These are phyloP conservation scores for Lepidochitona cinerea DNA, from an alignment of 2,888 invertebrate genomes.

Conservation along the genomic window DNA sequence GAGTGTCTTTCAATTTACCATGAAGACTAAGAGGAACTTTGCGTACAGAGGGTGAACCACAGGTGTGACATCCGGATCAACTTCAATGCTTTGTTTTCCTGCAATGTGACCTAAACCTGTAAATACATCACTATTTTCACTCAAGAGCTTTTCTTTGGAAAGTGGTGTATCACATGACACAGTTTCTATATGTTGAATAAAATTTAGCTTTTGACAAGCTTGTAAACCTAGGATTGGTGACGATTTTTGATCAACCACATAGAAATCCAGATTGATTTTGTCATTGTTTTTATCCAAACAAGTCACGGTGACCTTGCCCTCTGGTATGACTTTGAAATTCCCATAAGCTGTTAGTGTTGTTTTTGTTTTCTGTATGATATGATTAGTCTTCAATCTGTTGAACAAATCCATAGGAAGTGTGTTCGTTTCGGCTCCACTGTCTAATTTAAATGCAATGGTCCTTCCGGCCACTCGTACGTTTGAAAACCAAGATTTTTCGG, in stretches of 20 bases:
- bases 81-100: background rate
- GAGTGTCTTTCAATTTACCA: background rate
- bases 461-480: slow-evolving; percentile 11
- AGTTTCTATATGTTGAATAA: background rate
- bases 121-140: background rate
- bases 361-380: background rate
- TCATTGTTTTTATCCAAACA: background rate
- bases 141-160: background rate
- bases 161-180: background rate
- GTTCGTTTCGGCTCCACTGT: slow-evolving; percentile 28
- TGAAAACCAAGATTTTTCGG: slow-evolving; percentile 13
- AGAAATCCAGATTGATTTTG: background rate
- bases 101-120: background rate
- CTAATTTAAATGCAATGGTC: slow-evolving; percentile 20
- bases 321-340: background rate
- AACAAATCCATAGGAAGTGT: slow-evolving; percentile 11
- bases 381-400: background rate
- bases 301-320: no score
- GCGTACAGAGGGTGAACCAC: background rate
- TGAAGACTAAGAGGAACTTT: background rate
- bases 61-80: background rate
- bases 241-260: background rate
- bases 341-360: background rate
- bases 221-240: background rate
- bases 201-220: background rate